These are phyloP conservation scores for Thamnaconus septentrionalis DNA, from an alignment of 2,113 vertebrate species.

Conservation along the genomic window DNA sequence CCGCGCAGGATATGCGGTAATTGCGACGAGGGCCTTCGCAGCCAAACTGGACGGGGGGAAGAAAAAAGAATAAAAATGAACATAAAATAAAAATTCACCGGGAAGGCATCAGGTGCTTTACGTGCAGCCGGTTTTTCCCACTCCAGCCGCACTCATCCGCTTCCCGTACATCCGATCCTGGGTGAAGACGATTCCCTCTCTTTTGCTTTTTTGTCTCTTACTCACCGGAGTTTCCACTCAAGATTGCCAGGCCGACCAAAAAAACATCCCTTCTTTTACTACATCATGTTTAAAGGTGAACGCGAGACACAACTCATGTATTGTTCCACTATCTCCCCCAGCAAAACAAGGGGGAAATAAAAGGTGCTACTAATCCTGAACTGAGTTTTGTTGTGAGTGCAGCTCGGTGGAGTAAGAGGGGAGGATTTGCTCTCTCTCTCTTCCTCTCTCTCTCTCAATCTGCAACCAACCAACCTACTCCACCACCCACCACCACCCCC, in stretches of 20 bases:
- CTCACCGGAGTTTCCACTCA: constrained; percentile 22
- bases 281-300: no score
- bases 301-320: not conserved
- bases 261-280: not conserved
- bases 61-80: not conserved
- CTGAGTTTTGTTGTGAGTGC: constrained; percentile 48
- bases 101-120: not conserved
- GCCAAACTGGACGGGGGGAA: no score
- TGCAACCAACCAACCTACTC: constrained; percentile 11
- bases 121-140: not conserved
- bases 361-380: constrained; percentile 37
- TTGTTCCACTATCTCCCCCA: constrained; percentile 28
- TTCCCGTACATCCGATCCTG: constrained; percentile 2
- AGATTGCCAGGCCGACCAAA: constrained; percentile 6
- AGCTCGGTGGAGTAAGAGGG: constrained; percentile 37
- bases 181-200: no score
- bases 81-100: no score
- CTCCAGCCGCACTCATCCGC: not conserved
- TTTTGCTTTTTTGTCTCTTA: not conserved
- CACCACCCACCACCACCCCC: no score
- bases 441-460: constrained; percentile 27
- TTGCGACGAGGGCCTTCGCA: no score
- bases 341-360: constrained; percentile 1
- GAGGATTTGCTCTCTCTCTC: constrained; percentile 52
- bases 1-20: constrained; percentile 41